Percentiles rank a stretch among this genome's conserved stretches.
These are phyloP conservation scores for Papilio machaon DNA, from an alignment of 1,140 invertebrate species.

Conservation along the genomic window DNA sequence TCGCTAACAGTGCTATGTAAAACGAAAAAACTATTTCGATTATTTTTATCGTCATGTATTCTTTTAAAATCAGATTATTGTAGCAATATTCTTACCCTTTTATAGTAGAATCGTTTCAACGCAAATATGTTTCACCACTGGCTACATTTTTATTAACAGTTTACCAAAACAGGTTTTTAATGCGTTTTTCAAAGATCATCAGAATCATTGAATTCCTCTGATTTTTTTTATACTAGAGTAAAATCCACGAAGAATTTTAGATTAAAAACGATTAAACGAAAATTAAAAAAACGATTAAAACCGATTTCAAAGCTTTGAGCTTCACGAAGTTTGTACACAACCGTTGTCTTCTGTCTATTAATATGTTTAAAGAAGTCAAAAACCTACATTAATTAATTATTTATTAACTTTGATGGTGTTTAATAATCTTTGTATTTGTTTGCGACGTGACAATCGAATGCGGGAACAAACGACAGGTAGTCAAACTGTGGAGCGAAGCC, in stretches of 20 bases:
- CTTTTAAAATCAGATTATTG: neutral
- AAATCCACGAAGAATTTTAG: neutral
- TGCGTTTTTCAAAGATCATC: too few species aligned
- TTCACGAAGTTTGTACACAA: neutral
- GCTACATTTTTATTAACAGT: too few species aligned
- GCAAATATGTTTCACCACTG: too few species aligned
- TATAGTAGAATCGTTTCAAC: neutral
- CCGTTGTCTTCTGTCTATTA: neutral
- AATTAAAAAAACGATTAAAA: too few species aligned
- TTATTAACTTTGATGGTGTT: conserved; percentile 2
- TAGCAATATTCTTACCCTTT: too few species aligned
- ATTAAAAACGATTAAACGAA: neutral
- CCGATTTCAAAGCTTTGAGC: neutral
- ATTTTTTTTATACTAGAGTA: neutral
- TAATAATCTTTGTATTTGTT: neutral
- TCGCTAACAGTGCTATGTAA: neutral
- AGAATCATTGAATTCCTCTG: neutral
- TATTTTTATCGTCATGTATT: neutral
- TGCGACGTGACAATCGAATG: conserved; percentile 26
- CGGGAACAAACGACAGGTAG: conserved; percentile 33
- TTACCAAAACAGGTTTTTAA: too few species aligned
- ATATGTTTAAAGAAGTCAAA: neutral
- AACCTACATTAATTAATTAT: neutral
- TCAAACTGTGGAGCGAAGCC: conserved; percentile 45
- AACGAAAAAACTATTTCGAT: neutral